phyloP scores from a whole-genome alignment of 2,888 invertebrate species.

The Nezara viridula region DNA sequence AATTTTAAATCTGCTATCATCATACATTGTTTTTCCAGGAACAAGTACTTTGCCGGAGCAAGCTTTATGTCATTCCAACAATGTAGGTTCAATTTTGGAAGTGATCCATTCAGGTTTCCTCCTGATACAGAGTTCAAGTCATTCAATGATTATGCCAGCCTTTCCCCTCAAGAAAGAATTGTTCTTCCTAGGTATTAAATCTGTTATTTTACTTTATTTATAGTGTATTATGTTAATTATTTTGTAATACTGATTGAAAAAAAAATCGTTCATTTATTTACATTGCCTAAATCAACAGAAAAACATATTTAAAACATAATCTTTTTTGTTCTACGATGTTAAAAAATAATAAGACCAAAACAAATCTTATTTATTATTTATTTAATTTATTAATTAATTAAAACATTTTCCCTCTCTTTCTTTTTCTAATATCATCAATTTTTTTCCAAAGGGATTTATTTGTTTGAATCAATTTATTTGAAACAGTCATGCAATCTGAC shows the following conservation, averaged over 20 bases:
- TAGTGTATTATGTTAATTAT: neutral
- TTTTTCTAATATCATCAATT: neutral
- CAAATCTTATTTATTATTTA: no score
- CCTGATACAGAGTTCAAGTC: slow-evolving; percentile 72
- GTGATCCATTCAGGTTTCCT: slow-evolving; percentile 47
- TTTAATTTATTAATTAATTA: no score
- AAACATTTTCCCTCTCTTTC: neutral
- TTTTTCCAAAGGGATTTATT: no score
- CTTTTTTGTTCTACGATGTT: no score
- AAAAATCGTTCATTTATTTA: no score
- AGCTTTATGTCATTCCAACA: slow-evolving; percentile 98
- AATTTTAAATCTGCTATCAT: no score
- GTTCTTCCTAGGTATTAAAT: slow-evolving; percentile 79
- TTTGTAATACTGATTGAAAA: neutral
- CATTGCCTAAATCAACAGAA: no score
- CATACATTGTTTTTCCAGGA: slow-evolving; percentile 72
- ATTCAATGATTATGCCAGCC: slow-evolving; percentile 84
- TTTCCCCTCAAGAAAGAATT: slow-evolving; percentile 83
- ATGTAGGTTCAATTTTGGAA: slow-evolving; percentile 77
- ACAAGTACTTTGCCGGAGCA: slow-evolving; percentile 93
- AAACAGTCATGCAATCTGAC: no score
- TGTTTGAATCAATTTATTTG: no score
- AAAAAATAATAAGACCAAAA: no score
- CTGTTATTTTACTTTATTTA: neutral
- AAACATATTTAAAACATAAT: no score